These are phyloP conservation scores for Hormiphora californensis DNA, from an alignment of 37 sponge, comb jelly and placozoan species.

Conservation along the genomic window DNA sequence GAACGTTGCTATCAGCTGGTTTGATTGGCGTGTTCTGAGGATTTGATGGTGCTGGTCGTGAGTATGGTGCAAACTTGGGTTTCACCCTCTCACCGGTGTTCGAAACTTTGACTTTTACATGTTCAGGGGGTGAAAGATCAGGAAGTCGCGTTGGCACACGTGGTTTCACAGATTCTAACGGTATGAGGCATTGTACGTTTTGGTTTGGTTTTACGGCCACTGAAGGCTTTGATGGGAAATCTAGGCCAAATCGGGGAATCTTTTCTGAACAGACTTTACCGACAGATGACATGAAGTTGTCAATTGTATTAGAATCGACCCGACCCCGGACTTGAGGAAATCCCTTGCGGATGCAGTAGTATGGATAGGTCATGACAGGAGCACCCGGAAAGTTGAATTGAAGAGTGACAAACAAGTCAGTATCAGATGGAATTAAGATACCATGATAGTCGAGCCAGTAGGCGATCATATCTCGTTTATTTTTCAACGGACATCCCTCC, in stretches of 20 bases:
- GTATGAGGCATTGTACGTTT: too few relatives aligned
- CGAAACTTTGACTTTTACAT: too few relatives aligned
- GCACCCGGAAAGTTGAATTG: slow-evolving; percentile 38
- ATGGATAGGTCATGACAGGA: slow-evolving; percentile 35
- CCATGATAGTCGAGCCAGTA: slow-evolving; percentile 53
- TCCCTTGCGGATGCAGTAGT: slow-evolving; percentile 7
- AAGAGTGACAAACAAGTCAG: slow-evolving; percentile 8
- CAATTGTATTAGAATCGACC: neutral
- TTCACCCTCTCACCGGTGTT: too few relatives aligned
- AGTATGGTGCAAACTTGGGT: too few relatives aligned
- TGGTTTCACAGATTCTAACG: too few relatives aligned
- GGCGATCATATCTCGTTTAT: slow-evolving; percentile 28
- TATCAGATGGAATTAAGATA: slow-evolving; percentile 42
- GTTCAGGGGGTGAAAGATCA: too few relatives aligned
- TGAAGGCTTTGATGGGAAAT: neutral
- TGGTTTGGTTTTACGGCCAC: neutral
- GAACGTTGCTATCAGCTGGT: too few relatives aligned
- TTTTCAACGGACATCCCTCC: neutral
- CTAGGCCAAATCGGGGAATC: neutral
- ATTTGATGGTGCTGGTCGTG: too few relatives aligned
- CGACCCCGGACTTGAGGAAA: neutral
- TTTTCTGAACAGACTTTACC: neutral
- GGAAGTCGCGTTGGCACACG: too few relatives aligned
- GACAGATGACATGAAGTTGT: neutral
- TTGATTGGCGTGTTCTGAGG: too few relatives aligned